Evolutionary conservation across 92 coral and sea anemone genomes (phyloP), one percentile per base, ranked within the genome.

Genomic region (Ricordea florida): DNA sequence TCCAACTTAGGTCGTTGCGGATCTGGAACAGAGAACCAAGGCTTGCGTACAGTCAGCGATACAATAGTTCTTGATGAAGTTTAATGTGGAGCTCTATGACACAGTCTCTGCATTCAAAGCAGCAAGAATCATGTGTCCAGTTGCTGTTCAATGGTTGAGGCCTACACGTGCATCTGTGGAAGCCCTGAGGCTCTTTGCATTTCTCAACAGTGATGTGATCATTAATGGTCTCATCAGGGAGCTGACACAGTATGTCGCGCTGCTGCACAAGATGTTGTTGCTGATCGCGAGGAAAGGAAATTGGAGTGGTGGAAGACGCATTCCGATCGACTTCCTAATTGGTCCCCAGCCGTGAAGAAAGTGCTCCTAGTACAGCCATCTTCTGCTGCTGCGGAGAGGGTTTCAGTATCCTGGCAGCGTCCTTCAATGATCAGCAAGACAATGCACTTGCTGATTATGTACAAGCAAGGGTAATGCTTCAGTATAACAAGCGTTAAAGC

Each of bases 401-500:
- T n/a, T n/a, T n/a, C 72, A 20, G 53, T 74, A 57, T 65, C 33
- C 68, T 78, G 76, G 5, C 53, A 18, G 64, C 84, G 23, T 50
- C 84, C 40, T 78, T 77, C 57, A 66, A 65, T 40, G 78, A 78
- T 21, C 68, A 78, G 49, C 84, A 78, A 44, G 84, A 78, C 32
- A 44, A 28, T 9, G 76, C 78, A 26, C 78, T 78, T 32, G 50
- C 53, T 31, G 78, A 78, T 51, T 66, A 78, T 42, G 23, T 78
- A 41, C 84, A 78, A 53, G 84, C 68, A 66, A 78, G 84, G 32
- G 84, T 78, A 69, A 66, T 78, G 84, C 65, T 67, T 38, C 84
- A 78, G 33, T 66, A 78, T 38, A 78, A 78, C 64, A 66, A 66
- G 49, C 77, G 66, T 33, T 65, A 26, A 69, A 49, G n/a, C n/a